Evolutionary conservation across 2,797 vertebrate species (phyloP), one percentile per base, ranked within the genome.

Genomic region (Pangasius larnaudii): DNA sequence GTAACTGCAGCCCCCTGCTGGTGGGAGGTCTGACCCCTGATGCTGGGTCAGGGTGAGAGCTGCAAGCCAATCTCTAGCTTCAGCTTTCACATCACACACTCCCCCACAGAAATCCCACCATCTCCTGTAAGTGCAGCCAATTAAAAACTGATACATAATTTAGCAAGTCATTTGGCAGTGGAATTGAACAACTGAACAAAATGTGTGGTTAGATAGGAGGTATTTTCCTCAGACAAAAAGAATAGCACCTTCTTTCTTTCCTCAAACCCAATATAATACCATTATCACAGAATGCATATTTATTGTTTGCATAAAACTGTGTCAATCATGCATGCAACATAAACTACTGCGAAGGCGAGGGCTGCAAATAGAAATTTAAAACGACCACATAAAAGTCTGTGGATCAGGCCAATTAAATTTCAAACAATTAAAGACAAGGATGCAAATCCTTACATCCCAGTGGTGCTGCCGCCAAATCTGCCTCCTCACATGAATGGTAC

Each of bases 71-170:
- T 46, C 65, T 92, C 92, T 63, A 84, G 90, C 93, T 91, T 95
- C 92, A 93, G 92, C 93, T 93, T 94, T 92, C 91, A 91, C 87
- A 89, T 93, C 91, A 91, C 88, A 92, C 72, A 78, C 89, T 90
- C 92, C 91, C 91, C 83, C n/a, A 87, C 92, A 91, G 91, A 92
- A 94, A 93, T 89, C 90, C 90, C 87, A 91, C 85, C 88, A 89
- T 90, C 93, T 89, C 82, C 91, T 87, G 74, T 89, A 89, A 91
- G 84, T 49, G 63, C 89, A 90, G 92, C 93, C 95, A 96, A 96
- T 96, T 96, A 96, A 95, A 96, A 95, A 93, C 91, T 89, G 90
- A 93, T 96, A 93, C 94, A 96, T 96, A 95, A 96, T 96, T 95
- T 93, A 96, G 89, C 92, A 93, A 92, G 93, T 92, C 91, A 93